Evolutionary conservation across 2,797 vertebrate species (phyloP), one percentile per base, ranked within the genome.

Genomic region (Coregonus ussuriensis): DNA sequence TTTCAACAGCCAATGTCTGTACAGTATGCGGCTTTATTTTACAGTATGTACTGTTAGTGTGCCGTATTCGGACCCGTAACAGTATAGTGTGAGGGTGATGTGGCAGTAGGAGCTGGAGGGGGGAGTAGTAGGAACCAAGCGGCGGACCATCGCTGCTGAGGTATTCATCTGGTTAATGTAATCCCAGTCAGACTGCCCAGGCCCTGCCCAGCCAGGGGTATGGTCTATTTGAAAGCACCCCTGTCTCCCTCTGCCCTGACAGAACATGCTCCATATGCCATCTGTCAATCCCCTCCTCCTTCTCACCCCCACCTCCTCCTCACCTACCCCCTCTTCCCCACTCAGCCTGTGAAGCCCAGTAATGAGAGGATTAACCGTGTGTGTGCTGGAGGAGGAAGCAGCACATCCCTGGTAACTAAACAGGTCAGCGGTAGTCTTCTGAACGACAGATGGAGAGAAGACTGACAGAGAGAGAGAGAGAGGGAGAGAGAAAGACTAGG

Each of bases 161-260:
- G 75, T 87, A 84, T 79, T 85, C 82, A 86, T 88, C 82, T 85
- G 77, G 84, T 89, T 87, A 87, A 87, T 84, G 83, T 84, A 85
- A 83, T 82, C 81, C 54, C 77, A 79, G 82, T 76, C 84, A 83
- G 81, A 76, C 59, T 72, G 75, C 74, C 71, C 73, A 73, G 75
- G 78, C 75, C 63, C 53, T 68, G 74, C 75, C 71, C 73, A 73
- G 75, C 79, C 75, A 72, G 75, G 82, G 79, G 73, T 75, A 77
- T 47, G 70, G 80, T 84, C 79, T 82, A 83, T 87, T 88, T 83
- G 79, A 88, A 84, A 85, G 54, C 80, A 79, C 54, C 81, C 79
- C 83, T 81, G 80, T 77, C 83, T 83, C 77, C 71, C 76, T 81
- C 31, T 74, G 71, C 68, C 52, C 53, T 70, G 35, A 74, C 72